phyloP scores from a whole-genome alignment of 2,888 invertebrate species.

The Ophion slaviceki region DNA sequence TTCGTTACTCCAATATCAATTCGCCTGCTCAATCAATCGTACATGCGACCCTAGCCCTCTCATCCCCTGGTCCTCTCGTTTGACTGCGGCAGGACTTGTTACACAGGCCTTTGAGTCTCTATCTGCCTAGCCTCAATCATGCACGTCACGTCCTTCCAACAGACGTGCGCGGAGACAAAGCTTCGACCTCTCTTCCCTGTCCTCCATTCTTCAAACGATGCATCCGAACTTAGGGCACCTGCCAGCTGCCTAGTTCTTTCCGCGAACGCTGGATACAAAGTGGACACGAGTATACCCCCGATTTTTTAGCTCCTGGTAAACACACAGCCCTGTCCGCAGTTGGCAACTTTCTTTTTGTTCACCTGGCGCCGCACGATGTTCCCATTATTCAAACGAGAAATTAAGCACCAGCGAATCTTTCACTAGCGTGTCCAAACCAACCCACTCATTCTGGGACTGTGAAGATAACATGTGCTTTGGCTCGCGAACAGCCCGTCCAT shows the following conservation, averaged over 20 bases:
- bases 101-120: constrained; percentile 16
- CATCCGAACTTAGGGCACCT: neutral
- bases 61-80: neutral
- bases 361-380: constrained; percentile 28
- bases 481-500: constrained; percentile 32
- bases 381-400: constrained; percentile 75
- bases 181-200: constrained; percentile 22
- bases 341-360: constrained; percentile 10
- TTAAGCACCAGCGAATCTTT: constrained; percentile 64
- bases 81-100: constrained; percentile 28
- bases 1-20: constrained; percentile 56
- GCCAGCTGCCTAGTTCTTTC: constrained; percentile 28
- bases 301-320: neutral
- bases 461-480: neutral
- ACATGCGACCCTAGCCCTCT: constrained; percentile 15
- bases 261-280: constrained; percentile 28
- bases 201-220: constrained; percentile 30
- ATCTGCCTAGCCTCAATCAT: constrained; percentile 9
- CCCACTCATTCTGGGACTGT: neutral
- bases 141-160: constrained; percentile 49
- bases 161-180: constrained; percentile 41
- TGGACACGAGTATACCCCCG: constrained; percentile 2
- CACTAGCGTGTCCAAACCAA: constrained; percentile 52
- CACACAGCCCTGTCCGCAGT: neutral
- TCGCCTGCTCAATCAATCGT: constrained; percentile 52